Evolutionary conservation across 2,113 vertebrate genomes (phyloP).

Genomic region (Vicugna pacos): DNA sequence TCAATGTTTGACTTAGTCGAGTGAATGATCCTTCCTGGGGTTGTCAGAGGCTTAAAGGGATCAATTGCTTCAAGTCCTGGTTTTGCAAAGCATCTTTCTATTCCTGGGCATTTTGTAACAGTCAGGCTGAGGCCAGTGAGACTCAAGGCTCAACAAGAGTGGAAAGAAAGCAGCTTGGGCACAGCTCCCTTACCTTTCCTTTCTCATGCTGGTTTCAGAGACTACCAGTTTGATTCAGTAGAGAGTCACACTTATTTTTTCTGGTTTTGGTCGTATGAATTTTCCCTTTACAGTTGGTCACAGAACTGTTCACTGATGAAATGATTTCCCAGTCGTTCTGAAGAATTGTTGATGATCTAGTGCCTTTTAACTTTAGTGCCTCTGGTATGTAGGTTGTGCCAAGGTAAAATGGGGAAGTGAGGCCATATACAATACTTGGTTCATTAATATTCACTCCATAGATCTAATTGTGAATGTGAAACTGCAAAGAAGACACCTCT

Average conservation of each 20-base stretch:
- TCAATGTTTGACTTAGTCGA: background rate
- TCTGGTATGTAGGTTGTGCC: background rate
- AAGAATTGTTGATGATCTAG: slow-evolving; percentile 13
- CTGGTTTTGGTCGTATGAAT: background rate
- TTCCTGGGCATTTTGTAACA: background rate
- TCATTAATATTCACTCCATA: background rate
- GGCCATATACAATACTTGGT: background rate
- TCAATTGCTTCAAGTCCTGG: background rate
- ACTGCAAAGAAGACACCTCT: background rate
- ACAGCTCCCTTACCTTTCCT: background rate
- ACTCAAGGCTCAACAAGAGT: background rate
- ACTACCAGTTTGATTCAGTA: background rate
- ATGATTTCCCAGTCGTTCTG: background rate
- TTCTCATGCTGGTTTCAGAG: slow-evolving; percentile 12
- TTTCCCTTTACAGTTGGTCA: background rate
- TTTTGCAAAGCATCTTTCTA: background rate
- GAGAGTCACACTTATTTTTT: background rate
- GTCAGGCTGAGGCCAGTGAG: background rate
- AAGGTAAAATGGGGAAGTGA: background rate
- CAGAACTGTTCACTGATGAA: background rate
- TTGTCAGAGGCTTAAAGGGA: background rate
- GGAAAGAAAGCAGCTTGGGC: background rate
- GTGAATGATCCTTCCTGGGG: background rate
- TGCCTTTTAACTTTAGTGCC: background rate
- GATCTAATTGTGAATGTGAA: slow-evolving; percentile 6